phyloP scores from a whole-genome alignment of 2,113 vertebrate species.

The Carettochelys insculpta region DNA sequence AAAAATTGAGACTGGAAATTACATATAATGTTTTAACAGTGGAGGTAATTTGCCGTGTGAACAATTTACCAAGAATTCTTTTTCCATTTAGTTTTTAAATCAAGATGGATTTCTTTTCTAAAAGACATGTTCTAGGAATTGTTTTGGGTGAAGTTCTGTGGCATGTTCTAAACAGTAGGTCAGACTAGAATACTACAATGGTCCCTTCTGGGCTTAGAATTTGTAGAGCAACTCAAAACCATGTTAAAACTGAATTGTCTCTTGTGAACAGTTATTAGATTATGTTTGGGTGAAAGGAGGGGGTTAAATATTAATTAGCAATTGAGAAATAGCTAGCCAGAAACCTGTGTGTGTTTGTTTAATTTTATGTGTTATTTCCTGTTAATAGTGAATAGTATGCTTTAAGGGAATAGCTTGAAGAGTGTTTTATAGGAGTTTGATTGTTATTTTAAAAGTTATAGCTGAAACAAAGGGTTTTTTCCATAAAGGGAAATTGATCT shows the following conservation, averaged over 20 bases:
- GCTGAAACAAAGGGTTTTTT: background rate
- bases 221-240: background rate
- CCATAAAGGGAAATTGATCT: background rate
- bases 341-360: background rate
- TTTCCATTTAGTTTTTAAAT: too few relatives aligned
- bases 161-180: too few relatives aligned
- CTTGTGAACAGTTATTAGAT: background rate
- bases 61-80: too few relatives aligned
- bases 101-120: too few relatives aligned
- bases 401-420: constrained; percentile 4
- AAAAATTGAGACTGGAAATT: too few relatives aligned
- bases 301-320: background rate
- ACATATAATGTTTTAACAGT: too few relatives aligned
- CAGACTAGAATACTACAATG: too few relatives aligned
- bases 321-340: background rate
- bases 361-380: background rate
- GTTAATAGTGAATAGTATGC: background rate
- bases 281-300: background rate
- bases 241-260: constrained; percentile 8
- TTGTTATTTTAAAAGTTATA: constrained; percentile 5
- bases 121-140: too few relatives aligned
- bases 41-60: too few relatives aligned
- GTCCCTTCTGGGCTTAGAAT: too few relatives aligned
- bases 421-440: constrained; percentile 14
- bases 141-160: too few relatives aligned